Base-by-base conservation (phyloP, 2,888 invertebrate species). In the Stictocephala bisonia region DNA sequence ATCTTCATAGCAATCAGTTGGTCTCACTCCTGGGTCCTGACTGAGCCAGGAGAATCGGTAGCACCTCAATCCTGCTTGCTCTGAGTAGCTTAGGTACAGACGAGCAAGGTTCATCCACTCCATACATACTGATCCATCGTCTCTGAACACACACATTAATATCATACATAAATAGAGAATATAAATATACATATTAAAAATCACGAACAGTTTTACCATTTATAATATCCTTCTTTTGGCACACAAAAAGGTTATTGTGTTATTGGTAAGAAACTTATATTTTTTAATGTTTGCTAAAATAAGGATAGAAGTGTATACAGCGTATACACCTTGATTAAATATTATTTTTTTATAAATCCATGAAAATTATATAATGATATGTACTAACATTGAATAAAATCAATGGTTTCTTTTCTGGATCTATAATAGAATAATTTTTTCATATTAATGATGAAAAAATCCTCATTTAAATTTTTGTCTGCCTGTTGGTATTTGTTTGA, bases 21-120 rank as follows among this genome's bases (percentile, higher is more conserved):
- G 94, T 73, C 87, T 84, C 11, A 92, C 85, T 78, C 89, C 87
- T 1, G 89, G 85, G 7, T 86, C 86, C 4, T 96, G 83, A 1
- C 93, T 90, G 79, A 92, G 88, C 96, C 96, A 97, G 40, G 91
- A 89, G 0, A 97, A 86, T 48, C 91, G 91, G 82, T 96, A 96
- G 81, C 97, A 97, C n/a, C 91, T 89, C 56, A 74, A 35, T 1
- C 72, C 72, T 0, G 41, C 64, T n/a, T 64, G 35, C n/a, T 70
- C 70, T 1, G 51, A 51, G 58, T 88, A 87, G 80, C 87, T 88
- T 78, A 95, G 85, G 79, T 93, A 92, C 41, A 95, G 85, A 0
- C 94, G 86, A 0, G 92, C 90, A 6, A 89, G 86, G 74, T 90
- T 87, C 79, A 93, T 89, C 95, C 95, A 96, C 82, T 95, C 95